A percentile compares a stretch with the other conserved stretches of the same genome.
phyloP scores from a whole-genome alignment of 2,113 vertebrate species.

The Crotalus viridis region DNA sequence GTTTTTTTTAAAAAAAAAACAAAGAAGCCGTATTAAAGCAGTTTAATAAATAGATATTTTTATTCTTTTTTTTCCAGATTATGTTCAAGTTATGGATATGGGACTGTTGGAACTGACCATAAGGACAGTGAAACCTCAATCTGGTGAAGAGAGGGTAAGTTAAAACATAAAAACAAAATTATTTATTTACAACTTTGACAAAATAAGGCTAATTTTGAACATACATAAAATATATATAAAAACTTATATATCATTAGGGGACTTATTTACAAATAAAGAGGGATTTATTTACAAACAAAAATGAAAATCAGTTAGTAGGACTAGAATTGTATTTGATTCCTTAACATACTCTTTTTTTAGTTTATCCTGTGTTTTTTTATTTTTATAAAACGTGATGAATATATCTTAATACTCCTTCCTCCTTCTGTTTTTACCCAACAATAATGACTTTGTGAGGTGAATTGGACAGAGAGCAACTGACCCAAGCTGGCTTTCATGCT shows the following conservation, averaged over 20 bases:
- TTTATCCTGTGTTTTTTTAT: neutral
- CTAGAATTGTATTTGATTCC: neutral
- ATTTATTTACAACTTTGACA: neutral
- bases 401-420: neutral
- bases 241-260: neutral
- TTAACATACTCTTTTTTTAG: neutral
- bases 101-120: slow-evolving; percentile 93
- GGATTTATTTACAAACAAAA: neutral
- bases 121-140: slow-evolving; percentile 84
- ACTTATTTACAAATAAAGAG: neutral
- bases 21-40: neutral
- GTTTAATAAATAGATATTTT: neutral
- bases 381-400: neutral
- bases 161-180: slow-evolving; percentile 20
- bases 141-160: slow-evolving; percentile 82
- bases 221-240: neutral
- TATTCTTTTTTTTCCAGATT: slow-evolving; percentile 75
- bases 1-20: neutral
- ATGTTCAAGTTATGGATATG: slow-evolving; percentile 96
- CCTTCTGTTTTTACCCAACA: neutral
- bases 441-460: neutral
- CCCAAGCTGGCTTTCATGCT: neutral
- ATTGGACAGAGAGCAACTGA: neutral
- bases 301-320: neutral
- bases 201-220: neutral